Evolutionary conservation across 2,797 vertebrate genomes (phyloP).

Genomic region (Rousettus madagascariensis): DNA sequence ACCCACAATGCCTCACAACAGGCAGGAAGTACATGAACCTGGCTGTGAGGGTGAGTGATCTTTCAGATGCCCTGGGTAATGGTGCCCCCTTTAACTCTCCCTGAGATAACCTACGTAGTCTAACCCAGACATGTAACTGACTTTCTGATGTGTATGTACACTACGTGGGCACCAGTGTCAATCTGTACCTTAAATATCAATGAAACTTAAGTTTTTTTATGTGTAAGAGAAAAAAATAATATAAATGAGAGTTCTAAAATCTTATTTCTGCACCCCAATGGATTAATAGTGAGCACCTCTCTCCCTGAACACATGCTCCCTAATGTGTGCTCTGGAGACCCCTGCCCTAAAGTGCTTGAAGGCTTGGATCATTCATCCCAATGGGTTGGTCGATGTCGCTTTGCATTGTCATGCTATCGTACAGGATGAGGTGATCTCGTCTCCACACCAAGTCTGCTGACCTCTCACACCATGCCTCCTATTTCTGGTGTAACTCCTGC

Average conservation of each 20-base stretch:
- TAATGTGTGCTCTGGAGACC: rapidly evolving
- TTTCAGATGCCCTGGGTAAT: rapidly evolving
- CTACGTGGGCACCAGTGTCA: neutral
- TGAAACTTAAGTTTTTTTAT: neutral
- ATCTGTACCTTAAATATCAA: neutral
- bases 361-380: neutral
- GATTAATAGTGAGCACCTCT: neutral
- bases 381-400: rapidly evolving
- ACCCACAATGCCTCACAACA: neutral
- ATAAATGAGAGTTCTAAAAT: neutral
- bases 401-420: rapidly evolving
- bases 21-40: neutral
- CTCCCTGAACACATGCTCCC: no score
- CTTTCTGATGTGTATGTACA: neutral
- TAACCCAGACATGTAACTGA: neutral
- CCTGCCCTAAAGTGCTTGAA: neutral
- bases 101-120: neutral
- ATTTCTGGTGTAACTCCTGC: neutral
- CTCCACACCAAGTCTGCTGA: neutral
- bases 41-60: neutral
- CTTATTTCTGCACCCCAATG: neutral
- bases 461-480: neutral
- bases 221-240: neutral
- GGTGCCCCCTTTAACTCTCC: rapidly evolving
- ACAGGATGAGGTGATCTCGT: neutral